Evolutionary conservation across 2,113 vertebrate species (phyloP), one percentile per base, ranked within the genome.

Genomic region (Herpetotheres cachinnans): DNA sequence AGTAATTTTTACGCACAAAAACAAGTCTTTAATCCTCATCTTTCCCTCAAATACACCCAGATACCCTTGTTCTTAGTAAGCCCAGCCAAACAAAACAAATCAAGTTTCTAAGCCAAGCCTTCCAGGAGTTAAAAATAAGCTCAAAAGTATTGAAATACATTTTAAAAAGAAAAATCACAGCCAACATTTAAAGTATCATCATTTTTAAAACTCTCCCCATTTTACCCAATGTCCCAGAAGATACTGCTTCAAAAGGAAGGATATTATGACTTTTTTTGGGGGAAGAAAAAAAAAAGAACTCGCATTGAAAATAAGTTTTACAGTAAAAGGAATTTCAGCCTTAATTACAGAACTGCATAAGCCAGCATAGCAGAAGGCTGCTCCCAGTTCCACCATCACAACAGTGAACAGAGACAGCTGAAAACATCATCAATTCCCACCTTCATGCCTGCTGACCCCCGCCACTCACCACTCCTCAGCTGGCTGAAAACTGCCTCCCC

Each of bases 61-160:
- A 89, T 73, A 94, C 84, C 69, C 70, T 94, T 65, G 86, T 69
- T 76, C 49, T 82, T 62, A 90, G 36, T 32, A 80, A 87, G 46
- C 13, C 30, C 50, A 86, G 95, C 70, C 95, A 97, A 95, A 82
- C n/a, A 84, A 95, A 93, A 93, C 86, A 93, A 95, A 89, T 86
- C 47, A 55, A 82, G 44, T 78, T 76, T 66, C 86, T 42, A 77
- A 42, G 54, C 46, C 22, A 77, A 79, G 32, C 11, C 94, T 81
- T 88, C 61, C 78, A 93, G 61, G 36, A 87, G 73, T 82, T 83
- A 86, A 94, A 94, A 97, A 77, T 80, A 82, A 92, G 59, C 20
- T 44, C n/a, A 12, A 34, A 87, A 82, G 40, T 42, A 95, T 54
- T 95, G 71, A 89, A 89, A 76, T 76, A 74, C 63, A 47, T 80